A percentile compares a stretch with the other conserved stretches of the same genome.
Evolutionary conservation across 2,888 invertebrate genomes (phyloP).

Genomic region (Eristalis arbustorum): DNA sequence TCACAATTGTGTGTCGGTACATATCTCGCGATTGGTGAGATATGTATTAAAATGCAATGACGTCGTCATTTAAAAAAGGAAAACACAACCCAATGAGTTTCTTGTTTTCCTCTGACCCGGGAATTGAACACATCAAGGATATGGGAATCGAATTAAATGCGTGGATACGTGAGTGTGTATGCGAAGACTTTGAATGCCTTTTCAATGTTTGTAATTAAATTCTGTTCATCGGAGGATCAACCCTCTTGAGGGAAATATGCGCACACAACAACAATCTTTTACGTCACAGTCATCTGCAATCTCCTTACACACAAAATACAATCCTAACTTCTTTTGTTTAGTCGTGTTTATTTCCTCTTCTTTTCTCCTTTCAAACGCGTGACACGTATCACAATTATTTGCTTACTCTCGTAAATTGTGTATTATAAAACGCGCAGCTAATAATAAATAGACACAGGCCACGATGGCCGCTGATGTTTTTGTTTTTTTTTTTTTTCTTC

Average conservation of each 20-base stretch:
- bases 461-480: background rate
- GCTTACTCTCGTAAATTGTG: conserved; percentile 13
- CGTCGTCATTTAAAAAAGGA: background rate
- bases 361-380: conserved; percentile 19
- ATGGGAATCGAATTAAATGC: background rate
- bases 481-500: background rate
- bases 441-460: conserved; percentile 4
- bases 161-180: background rate
- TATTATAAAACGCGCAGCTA: conserved; percentile 41
- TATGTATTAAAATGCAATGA: background rate
- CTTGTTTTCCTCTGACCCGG: background rate
- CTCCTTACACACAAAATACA: background rate
- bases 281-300: conserved; percentile 20
- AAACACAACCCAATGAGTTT: background rate
- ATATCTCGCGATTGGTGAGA: background rate
- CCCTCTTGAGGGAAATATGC: background rate
- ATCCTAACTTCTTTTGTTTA: conserved; percentile 18
- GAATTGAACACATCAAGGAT: background rate
- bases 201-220: conserved; percentile 31
- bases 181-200: background rate
- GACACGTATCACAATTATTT: conserved; percentile 37
- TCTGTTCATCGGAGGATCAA: conserved; percentile 8
- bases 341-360: conserved; percentile 2
- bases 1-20: background rate
- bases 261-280: background rate